These are phyloP conservation scores for Motacilla alba DNA, from an alignment of 2,113 vertebrate species.

Conservation along the genomic window DNA sequence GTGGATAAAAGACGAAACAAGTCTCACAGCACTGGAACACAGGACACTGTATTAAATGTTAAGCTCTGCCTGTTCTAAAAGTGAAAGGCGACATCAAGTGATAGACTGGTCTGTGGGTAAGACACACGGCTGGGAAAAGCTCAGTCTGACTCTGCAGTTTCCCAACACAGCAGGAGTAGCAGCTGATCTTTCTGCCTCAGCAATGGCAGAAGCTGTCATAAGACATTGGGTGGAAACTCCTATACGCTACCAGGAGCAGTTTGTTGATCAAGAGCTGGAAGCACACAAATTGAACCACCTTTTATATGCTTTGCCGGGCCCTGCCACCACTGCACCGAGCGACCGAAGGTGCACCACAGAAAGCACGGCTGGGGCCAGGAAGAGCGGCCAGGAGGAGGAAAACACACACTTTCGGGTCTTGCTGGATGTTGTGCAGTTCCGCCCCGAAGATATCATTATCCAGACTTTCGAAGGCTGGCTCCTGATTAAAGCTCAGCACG, in stretches of 20 bases:
- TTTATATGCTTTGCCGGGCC: constrained; percentile 79
- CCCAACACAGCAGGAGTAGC: not conserved
- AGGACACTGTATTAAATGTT: constrained; percentile 6
- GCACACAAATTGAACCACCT: constrained; percentile 73
- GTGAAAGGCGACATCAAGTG: not conserved
- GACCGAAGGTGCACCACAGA: not conserved
- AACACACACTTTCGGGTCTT: constrained; percentile 69
- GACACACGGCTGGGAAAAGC: not conserved
- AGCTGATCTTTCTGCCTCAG: not conserved
- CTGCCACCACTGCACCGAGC: constrained; percentile 28
- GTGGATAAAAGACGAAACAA: constrained; percentile 41
- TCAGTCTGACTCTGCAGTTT: not conserved
- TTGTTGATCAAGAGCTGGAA: constrained; percentile 66
- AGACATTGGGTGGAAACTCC: constrained; percentile 80
- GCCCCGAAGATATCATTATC: constrained; percentile 84
- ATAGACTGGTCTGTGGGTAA: not conserved
- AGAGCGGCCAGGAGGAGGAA: not conserved
- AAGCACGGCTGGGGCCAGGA: not conserved
- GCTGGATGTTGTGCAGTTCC: constrained; percentile 84
- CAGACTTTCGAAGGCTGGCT: constrained; percentile 87
- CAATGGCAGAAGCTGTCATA: constrained; percentile 76
- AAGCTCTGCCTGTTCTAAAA: constrained; percentile 50
- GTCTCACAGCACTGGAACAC: not conserved
- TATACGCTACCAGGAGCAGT: constrained; percentile 71
- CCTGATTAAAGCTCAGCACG: constrained; percentile 79